A percentile compares a stretch with the other conserved stretches of the same genome.
These are phyloP conservation scores for Acleris sparsana DNA, from an alignment of 2,888 invertebrate genomes.

Conservation along the genomic window DNA sequence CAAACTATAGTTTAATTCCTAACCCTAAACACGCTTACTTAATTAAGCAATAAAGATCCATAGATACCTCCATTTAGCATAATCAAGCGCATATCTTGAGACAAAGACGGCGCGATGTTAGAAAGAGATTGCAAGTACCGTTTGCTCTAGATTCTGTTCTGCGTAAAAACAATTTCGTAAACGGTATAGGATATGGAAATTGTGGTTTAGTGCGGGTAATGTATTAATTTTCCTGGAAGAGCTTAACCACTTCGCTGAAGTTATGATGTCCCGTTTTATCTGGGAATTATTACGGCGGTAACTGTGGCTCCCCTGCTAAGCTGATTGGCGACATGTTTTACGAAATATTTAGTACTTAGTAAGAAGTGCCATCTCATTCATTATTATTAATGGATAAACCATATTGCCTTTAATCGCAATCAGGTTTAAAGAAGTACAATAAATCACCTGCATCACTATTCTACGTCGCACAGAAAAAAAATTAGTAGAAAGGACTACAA, in stretches of 20 bases:
- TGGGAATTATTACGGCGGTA: too few relatives aligned
- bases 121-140: conserved; percentile 18
- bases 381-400: too few relatives aligned
- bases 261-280: neutral
- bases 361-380: too few relatives aligned
- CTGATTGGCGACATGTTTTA: too few relatives aligned
- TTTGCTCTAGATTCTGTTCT: conserved; percentile 24
- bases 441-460: too few relatives aligned
- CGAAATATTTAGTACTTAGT: too few relatives aligned
- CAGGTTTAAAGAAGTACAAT: too few relatives aligned
- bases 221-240: conserved; percentile 19
- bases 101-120: conserved; percentile 1
- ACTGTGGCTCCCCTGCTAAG: too few relatives aligned
- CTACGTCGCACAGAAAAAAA: too few relatives aligned
- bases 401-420: too few relatives aligned
- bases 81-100: neutral
- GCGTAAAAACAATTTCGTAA: conserved; percentile 28
- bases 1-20: too few relatives aligned
- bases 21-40: neutral
- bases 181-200: conserved; percentile 10
- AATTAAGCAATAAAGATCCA: neutral
- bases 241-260: neutral
- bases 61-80: neutral
- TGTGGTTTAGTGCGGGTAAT: conserved; percentile 11
- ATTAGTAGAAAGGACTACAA: too few relatives aligned